These are phyloP conservation scores for Anastrepha obliqua DNA, from an alignment of 1,140 invertebrate species.

Conservation along the genomic window DNA sequence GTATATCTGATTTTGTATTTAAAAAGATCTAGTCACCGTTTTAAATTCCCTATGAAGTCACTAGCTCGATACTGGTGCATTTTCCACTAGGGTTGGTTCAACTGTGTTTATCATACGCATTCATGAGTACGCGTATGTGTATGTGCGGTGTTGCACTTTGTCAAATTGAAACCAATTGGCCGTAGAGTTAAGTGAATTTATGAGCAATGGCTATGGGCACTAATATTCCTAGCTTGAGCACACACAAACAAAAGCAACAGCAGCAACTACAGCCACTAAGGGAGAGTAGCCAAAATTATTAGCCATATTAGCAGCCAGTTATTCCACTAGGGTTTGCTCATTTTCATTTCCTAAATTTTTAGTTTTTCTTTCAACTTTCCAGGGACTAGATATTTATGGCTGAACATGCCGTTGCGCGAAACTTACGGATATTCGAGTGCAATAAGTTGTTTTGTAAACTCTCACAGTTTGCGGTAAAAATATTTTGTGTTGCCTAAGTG, in stretches of 20 bases:
- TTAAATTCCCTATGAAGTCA: too few relatives aligned
- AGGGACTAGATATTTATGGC: neutral
- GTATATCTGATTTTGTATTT: too few relatives aligned
- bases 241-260: neutral
- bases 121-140: neutral
- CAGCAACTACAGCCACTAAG: neutral
- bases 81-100: too few relatives aligned
- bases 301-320: neutral
- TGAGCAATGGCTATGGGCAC: slow-evolving; percentile 19
- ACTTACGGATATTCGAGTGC: neutral
- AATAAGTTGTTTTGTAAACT: neutral
- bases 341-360: neutral
- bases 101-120: too few relatives aligned
- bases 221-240: neutral
- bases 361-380: neutral
- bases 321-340: neutral
- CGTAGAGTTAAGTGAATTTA: slow-evolving; percentile 62
- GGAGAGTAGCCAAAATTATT: neutral
- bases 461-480: neutral
- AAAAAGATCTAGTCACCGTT: too few relatives aligned
- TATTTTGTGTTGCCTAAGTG: neutral
- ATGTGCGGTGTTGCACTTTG: slow-evolving; percentile 65
- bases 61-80: too few relatives aligned
- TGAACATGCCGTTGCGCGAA: neutral
- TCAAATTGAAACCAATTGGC: slow-evolving; percentile 73